Evolutionary conservation across 2,797 vertebrate species (phyloP).

Genomic region (Zenarchopterus dispar): DNA sequence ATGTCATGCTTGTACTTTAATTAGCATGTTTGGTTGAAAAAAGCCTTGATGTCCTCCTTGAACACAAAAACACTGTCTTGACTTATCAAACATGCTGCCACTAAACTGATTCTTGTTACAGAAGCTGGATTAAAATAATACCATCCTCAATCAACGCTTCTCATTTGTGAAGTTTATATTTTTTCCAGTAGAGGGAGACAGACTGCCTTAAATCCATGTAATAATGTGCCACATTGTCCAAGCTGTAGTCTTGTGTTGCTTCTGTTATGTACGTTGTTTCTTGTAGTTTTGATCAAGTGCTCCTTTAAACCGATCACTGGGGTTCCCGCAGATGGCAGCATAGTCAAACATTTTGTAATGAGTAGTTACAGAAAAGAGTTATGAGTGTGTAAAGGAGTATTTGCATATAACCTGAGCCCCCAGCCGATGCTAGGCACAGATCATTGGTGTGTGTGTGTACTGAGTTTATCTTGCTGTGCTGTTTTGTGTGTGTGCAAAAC

Average conservation of each 20-base stretch:
- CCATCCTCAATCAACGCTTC: neutral
- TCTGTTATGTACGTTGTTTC: neutral
- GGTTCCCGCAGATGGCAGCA: slow-evolving; percentile 38
- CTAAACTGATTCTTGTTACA: neutral
- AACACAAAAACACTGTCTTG: no score
- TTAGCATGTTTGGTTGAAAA: no score
- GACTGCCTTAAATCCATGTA: slow-evolving; percentile 14
- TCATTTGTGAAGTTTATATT: neutral
- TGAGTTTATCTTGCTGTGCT: slow-evolving; percentile 26
- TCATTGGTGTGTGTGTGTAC: slow-evolving; percentile 31
- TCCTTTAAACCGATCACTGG: neutral
- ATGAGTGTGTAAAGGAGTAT: neutral
- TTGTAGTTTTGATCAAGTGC: neutral
- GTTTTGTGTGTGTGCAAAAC: neutral
- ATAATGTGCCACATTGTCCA: neutral
- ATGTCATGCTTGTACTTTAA: no score
- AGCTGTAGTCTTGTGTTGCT: neutral
- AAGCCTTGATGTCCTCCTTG: no score
- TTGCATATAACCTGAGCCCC: neutral
- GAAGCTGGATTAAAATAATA: neutral
- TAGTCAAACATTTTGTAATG: neutral
- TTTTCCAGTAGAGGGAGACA: slow-evolving; percentile 48
- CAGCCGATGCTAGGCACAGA: slow-evolving; percentile 8
- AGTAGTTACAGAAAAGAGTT: neutral
- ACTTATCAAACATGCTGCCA: no score